Evolutionary conservation across 2,888 invertebrate genomes (phyloP).

Genomic region (Minunthozetes semirufus): DNA sequence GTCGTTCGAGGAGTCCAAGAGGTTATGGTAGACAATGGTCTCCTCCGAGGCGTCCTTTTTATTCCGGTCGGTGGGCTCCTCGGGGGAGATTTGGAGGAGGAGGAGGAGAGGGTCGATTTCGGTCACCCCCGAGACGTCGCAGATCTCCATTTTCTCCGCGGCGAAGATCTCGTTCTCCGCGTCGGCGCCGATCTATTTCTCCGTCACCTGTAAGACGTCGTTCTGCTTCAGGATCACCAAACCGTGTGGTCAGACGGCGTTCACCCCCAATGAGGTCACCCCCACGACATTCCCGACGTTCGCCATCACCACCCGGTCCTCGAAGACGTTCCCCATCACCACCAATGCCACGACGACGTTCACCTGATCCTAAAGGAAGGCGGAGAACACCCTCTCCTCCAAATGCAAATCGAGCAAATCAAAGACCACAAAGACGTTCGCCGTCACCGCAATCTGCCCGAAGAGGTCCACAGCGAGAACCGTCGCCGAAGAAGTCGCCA

Average conservation of each 20-base stretch:
- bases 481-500: background rate
- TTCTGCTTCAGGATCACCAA: slow-evolving; percentile 12
- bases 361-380: background rate
- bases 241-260: slow-evolving; percentile 2
- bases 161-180: slow-evolving; percentile 14
- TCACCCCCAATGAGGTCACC: slow-evolving; percentile 5
- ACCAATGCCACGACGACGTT: background rate
- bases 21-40: background rate
- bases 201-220: background rate
- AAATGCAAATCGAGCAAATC: background rate
- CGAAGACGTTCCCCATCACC: background rate
- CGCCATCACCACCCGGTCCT: background rate
- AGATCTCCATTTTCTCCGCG: slow-evolving; percentile 10
- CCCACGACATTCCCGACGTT: slow-evolving; percentile 22
- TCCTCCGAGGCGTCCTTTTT: background rate
- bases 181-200: background rate
- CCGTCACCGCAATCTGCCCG: background rate
- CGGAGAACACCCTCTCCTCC: background rate
- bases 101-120: slow-evolving; percentile 25
- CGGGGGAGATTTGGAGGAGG: background rate
- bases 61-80: slow-evolving; percentile 14
- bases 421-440: background rate
- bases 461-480: background rate
- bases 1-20: slow-evolving; percentile 6
- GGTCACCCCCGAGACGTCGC: slow-evolving; percentile 37